phyloP scores from a whole-genome alignment of 2,113 vertebrate genomes.

The Dolichallabes microphthalmus region DNA sequence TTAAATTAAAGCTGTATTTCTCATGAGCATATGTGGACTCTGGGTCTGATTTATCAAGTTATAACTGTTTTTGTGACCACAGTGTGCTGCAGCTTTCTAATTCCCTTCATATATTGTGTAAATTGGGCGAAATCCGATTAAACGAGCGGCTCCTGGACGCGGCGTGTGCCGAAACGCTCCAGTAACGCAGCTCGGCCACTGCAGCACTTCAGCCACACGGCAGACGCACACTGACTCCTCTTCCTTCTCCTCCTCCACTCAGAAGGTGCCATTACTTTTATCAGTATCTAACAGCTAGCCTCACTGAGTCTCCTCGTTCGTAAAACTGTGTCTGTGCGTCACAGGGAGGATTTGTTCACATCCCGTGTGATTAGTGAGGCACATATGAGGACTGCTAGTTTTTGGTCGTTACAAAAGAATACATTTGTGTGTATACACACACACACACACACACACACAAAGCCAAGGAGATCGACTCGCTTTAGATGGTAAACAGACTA shows the following conservation, averaged over 20 bases:
- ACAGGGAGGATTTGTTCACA: background rate
- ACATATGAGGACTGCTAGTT: background rate
- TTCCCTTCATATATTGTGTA: no score
- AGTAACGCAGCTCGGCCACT: background rate
- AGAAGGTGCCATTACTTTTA: background rate
- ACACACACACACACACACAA: background rate
- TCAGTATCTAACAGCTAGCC: no score
- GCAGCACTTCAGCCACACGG: background rate
- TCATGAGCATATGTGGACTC: background rate
- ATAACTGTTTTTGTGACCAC: no score
- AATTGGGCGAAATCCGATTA: background rate
- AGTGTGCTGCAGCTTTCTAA: no score
- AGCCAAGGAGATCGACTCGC: slow-evolving; percentile 8
- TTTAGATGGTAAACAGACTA: slow-evolving; percentile 26
- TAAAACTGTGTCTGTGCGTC: no score
- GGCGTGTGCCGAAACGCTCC: background rate
- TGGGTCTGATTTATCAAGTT: no score
- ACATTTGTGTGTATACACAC: background rate
- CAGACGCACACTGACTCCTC: background rate
- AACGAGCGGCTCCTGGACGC: background rate
- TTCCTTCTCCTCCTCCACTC: background rate
- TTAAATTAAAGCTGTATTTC: background rate
- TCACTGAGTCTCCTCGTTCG: background rate
- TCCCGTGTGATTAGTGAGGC: background rate
- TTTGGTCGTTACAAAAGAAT: background rate